Base-by-base conservation (phyloP, 1,140 invertebrate genomes). In the Semibalanus balanoides region DNA sequence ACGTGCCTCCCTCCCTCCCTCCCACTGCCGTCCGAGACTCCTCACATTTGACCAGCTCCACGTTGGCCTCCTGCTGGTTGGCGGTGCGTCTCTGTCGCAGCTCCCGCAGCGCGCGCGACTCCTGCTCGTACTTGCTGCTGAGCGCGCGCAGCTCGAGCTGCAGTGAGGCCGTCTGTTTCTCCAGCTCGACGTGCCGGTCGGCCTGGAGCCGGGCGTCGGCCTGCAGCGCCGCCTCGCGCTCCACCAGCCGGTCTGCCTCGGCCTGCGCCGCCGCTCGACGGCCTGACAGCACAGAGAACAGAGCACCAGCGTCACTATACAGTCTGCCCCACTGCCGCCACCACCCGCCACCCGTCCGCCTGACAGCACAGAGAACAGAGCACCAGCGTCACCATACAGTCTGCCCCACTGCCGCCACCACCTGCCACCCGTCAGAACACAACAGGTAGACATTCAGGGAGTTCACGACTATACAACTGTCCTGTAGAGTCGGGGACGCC, bases 111-210 rank as follows among this genome's bases (percentile, higher is more conserved):
- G 77, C 76, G 69, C 77, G 75, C 31, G 78, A 74, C 64, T 80
- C 79, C 82, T 96, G 92, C 81, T 96, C 92, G 81, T 95, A 95
- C 77, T 92, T 89, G 77, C 90, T 90, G 82, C 94, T 92, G 28
- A 92, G 89, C 31, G 93, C 90, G 83, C 95, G 94, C 30, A 96
- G 82, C 84, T 98, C 95, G 30, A 96, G 86, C 74, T 92, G 89
- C 31, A 97, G 85, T 73, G 92, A 90, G 0, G 94, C 93, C 81
- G 91, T 90, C 80, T 93, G 92, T 84, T 97, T 98, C 84, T 98
- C 95, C 78, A 96, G 83, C 29, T 87, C 86, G 28, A 93, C 92
- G 64, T 96, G 89, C 81, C 89, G 90, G 81, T 96, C 93, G 64
- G 87, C 88, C 27, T 96, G 82, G 79, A 89, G 89, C 51, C 89